Evolutionary conservation across 2,797 vertebrate genomes (phyloP).

Genomic region (Pristis pectinata): DNA sequence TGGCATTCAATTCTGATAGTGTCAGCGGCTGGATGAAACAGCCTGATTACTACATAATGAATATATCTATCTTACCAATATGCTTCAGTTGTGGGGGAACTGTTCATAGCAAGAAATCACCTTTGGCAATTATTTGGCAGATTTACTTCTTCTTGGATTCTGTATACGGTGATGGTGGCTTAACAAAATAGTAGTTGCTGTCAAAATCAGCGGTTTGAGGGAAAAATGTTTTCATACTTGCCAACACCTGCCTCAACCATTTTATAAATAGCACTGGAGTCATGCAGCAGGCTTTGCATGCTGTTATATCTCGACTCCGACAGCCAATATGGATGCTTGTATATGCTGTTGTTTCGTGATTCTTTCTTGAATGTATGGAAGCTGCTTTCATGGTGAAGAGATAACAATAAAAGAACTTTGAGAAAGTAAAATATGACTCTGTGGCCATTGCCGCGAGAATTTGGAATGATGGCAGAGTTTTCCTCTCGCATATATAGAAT

Average conservation of each 20-base stretch:
- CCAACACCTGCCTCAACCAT: constrained; percentile 42
- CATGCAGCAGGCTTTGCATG: not conserved
- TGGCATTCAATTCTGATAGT: constrained; percentile 28
- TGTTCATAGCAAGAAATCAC: constrained; percentile 8
- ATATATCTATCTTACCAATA: constrained; percentile 18
- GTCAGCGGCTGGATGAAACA: constrained; percentile 25
- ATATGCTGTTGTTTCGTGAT: not conserved
- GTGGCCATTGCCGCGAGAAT: not conserved
- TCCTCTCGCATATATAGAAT: not conserved
- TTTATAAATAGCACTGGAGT: constrained; percentile 42
- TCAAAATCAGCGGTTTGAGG: constrained; percentile 46
- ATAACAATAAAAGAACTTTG: not conserved
- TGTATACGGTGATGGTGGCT: not conserved
- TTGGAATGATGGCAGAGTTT: not conserved
- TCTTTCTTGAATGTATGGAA: not conserved
- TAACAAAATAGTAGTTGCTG: constrained; percentile 2
- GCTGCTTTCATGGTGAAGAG: not conserved
- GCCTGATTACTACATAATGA: constrained; percentile 24
- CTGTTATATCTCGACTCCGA: not conserved
- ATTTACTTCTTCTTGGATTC: not conserved
- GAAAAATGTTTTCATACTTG: constrained; percentile 45
- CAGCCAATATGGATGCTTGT: not conserved
- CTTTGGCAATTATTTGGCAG: constrained; percentile 8
- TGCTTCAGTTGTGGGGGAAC: not conserved
- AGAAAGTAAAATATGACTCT: not conserved